Percentiles rank a stretch among this genome's conserved stretches.
These are phyloP conservation scores for Samia ricini DNA, from an alignment of 1,140 invertebrate genomes.

Conservation along the genomic window DNA sequence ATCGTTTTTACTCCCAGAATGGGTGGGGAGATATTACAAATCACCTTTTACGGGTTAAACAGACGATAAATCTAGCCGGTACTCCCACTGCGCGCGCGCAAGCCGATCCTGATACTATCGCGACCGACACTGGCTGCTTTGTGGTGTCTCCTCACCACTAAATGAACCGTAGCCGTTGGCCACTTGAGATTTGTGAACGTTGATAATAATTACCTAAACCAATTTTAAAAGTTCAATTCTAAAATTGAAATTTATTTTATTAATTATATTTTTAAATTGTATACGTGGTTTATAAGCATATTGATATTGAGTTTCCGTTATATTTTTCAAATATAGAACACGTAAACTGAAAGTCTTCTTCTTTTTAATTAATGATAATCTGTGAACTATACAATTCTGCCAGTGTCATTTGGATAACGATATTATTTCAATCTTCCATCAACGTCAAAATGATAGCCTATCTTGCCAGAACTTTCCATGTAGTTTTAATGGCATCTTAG, in stretches of 20 bases:
- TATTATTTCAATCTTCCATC: too few relatives aligned
- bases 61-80: slow-evolving; percentile 53
- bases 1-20: slow-evolving; percentile 11
- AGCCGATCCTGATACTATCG: slow-evolving; percentile 46
- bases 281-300: background rate
- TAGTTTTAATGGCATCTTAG: too few relatives aligned
- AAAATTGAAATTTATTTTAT: slow-evolving; percentile 3
- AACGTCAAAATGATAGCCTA: too few relatives aligned
- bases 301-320: too few relatives aligned
- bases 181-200: slow-evolving; percentile 43
- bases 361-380: too few relatives aligned
- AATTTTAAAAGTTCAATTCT: slow-evolving; percentile 36
- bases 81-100: slow-evolving; percentile 41
- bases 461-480: too few relatives aligned
- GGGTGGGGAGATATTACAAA: slow-evolving; percentile 42
- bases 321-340: too few relatives aligned
- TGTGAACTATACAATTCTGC: too few relatives aligned
- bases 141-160: slow-evolving; percentile 51
- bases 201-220: slow-evolving; percentile 55
- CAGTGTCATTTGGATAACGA: too few relatives aligned
- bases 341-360: too few relatives aligned
- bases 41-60: slow-evolving; percentile 56
- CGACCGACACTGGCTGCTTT: slow-evolving; percentile 43
- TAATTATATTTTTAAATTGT: background rate
- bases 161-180: slow-evolving; percentile 48